A percentile compares a stretch with the other conserved stretches of the same genome.
Conservation (phyloP, 2,797 vertebrate species). For the Diplodus puntazzo region DNA sequence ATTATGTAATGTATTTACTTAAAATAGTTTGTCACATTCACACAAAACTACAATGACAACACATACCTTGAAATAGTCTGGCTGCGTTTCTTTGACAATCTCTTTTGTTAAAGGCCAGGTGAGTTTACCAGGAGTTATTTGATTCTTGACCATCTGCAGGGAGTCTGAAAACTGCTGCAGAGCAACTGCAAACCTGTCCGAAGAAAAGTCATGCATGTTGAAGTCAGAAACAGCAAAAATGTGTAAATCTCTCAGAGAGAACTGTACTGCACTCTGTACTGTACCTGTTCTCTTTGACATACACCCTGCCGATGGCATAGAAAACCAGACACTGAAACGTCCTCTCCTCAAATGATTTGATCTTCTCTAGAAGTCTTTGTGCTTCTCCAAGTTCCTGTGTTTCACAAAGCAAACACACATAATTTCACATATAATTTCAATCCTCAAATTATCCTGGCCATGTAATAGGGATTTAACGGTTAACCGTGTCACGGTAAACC, state of each 20-base stretch:
- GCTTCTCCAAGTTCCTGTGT: conserved; percentile 90
- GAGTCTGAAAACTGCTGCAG: conserved; percentile 89
- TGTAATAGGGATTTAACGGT: not conserved
- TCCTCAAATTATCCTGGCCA: not conserved
- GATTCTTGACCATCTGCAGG: conserved; percentile 87
- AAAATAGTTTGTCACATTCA: not conserved
- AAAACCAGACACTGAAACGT: conserved; percentile 90
- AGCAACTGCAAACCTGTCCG: conserved; percentile 89
- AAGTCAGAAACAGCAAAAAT: not conserved
- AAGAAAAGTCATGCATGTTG: not conserved
- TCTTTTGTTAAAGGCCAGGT: conserved; percentile 93
- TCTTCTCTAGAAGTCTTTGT: conserved; percentile 86
- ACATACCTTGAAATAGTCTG: conserved; percentile 78
- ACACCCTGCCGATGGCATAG: conserved; percentile 90
- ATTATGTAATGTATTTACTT: not conserved
- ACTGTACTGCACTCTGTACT: conserved; percentile 65
- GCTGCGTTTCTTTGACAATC: conserved; percentile 89
- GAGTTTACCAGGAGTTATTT: conserved; percentile 89
- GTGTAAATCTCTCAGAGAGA: conserved; percentile 1
- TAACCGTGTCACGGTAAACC: no score
- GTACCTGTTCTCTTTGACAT: conserved; percentile 92
- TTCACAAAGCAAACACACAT: not conserved
- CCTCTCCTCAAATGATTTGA: conserved; percentile 86
- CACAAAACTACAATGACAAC: not conserved
- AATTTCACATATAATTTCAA: not conserved